Conservation (phyloP, 2,797 vertebrate species). For the Macropodus opercularis region DNA sequence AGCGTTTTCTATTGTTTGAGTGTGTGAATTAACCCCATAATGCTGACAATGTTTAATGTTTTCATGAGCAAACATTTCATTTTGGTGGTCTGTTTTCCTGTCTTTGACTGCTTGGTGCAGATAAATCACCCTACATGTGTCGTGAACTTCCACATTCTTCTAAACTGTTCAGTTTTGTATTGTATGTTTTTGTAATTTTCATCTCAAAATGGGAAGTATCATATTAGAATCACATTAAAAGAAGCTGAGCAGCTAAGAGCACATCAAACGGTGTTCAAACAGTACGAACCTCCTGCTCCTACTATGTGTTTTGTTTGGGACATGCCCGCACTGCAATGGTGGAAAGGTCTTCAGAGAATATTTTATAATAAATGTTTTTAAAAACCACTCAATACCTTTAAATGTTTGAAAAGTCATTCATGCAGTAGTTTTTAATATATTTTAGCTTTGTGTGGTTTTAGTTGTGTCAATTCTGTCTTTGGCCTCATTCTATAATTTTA, state of each 20-base stretch:
- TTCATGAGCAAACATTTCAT: constrained; percentile 9
- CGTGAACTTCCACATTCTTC: constrained; percentile 53
- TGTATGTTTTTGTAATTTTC: constrained; percentile 33
- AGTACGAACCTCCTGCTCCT: constrained; percentile 38
- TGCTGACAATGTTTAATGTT: constrained; percentile 2
- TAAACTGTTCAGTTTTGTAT: constrained; percentile 37
- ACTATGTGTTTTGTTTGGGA: constrained; percentile 52
- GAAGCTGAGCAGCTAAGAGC: constrained; percentile 73
- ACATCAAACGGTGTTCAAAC: constrained; percentile 55
- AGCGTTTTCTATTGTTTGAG: constrained; percentile 5
- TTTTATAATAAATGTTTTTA: constrained; percentile 72
- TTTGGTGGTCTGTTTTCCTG: constrained; percentile 6
- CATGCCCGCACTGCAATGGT: constrained; percentile 54
- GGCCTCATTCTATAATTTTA: too few relatives aligned
- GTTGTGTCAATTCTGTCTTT: too few relatives aligned
- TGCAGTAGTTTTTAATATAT: not conserved
- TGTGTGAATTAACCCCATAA: not conserved
- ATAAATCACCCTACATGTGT: constrained; percentile 9
- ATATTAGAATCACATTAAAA: constrained; percentile 52
- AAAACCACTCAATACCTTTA: constrained; percentile 25
- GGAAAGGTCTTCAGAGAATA: constrained; percentile 52
- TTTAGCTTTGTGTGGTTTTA: not conserved
- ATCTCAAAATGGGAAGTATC: constrained; percentile 39
- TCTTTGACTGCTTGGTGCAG: constrained; percentile 6
- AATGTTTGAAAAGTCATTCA: not conserved